phyloP scores from a whole-genome alignment of 1,140 invertebrate species.

The Pseudomyrmex cubaensis region DNA sequence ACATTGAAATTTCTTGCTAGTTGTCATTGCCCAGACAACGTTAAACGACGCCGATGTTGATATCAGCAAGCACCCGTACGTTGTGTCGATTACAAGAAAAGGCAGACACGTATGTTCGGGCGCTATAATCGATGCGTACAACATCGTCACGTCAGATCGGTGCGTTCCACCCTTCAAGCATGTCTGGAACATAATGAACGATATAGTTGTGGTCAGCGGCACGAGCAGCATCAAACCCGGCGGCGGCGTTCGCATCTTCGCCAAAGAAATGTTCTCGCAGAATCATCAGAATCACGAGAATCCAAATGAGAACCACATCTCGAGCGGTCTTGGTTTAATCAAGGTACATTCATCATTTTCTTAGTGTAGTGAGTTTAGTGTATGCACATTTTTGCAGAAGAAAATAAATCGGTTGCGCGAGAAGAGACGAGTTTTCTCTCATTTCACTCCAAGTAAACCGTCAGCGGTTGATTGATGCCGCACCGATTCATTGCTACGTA shows the following conservation, averaged over 20 bases:
- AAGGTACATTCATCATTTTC: constrained; percentile 1
- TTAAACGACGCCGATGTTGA: background rate
- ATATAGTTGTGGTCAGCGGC: constrained; percentile 1
- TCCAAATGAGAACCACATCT: background rate
- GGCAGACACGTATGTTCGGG: constrained; percentile 26
- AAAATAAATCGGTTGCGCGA: no score
- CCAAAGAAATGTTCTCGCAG: constrained; percentile 42
- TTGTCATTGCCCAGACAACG: constrained; percentile 10
- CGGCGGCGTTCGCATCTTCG: background rate
- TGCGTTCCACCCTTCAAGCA: constrained; percentile 28
- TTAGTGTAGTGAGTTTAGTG: background rate
- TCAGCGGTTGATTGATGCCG: no score
- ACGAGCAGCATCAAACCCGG: constrained; percentile 14
- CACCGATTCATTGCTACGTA: no score
- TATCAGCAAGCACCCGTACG: constrained; percentile 12
- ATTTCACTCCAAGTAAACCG: no score
- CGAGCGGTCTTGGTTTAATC: constrained; percentile 26
- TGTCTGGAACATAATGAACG: constrained; percentile 8
- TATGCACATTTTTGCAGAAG: background rate
- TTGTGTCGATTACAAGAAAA: constrained; percentile 1
- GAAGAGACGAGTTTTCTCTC: no score
- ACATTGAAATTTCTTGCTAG: background rate
- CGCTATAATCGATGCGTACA: constrained; percentile 3
- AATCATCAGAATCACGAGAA: constrained; percentile 16
- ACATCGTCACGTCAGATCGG: constrained; percentile 21